Evolutionary conservation across 2,888 invertebrate species (phyloP).

Genomic region (Leptarthrus brevirostris): DNA sequence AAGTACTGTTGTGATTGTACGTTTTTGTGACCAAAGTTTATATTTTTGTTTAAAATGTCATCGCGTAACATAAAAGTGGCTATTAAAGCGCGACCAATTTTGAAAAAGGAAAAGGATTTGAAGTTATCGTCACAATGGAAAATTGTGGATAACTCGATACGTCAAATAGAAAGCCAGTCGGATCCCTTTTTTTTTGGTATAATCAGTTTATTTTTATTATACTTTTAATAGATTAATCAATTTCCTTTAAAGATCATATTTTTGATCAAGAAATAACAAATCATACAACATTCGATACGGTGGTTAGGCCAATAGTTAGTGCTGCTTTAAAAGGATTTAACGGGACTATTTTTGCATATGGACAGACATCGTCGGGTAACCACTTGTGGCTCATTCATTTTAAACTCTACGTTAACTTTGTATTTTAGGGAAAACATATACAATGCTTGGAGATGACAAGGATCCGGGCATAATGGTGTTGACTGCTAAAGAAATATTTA

Average conservation of each 20-base stretch:
- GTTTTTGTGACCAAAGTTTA: neutral
- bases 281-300: conserved; percentile 73
- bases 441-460: conserved; percentile 79
- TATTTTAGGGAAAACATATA: conserved; percentile 75
- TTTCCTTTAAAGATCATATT: conserved; percentile 73
- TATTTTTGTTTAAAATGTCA: conserved; percentile 34
- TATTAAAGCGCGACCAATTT: conserved; percentile 78
- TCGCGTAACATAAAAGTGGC: conserved; percentile 79
- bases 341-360: conserved; percentile 92
- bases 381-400: too few species aligned
- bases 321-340: conserved; percentile 81
- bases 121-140: conserved; percentile 73
- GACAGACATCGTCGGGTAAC: conserved; percentile 86
- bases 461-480: conserved; percentile 81
- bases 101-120: conserved; percentile 73
- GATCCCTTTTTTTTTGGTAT: conserved; percentile 68
- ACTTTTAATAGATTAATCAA: neutral
- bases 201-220: conserved; percentile 58
- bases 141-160: conserved; percentile 72
- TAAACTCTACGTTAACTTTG: too few species aligned
- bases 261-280: conserved; percentile 74
- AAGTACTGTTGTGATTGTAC: neutral
- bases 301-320: conserved; percentile 79
- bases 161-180: conserved; percentile 70
- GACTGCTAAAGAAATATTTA: conserved; percentile 78